Conservation (phyloP, 2,113 vertebrate genomes). For the Stigmatopora argus region DNA sequence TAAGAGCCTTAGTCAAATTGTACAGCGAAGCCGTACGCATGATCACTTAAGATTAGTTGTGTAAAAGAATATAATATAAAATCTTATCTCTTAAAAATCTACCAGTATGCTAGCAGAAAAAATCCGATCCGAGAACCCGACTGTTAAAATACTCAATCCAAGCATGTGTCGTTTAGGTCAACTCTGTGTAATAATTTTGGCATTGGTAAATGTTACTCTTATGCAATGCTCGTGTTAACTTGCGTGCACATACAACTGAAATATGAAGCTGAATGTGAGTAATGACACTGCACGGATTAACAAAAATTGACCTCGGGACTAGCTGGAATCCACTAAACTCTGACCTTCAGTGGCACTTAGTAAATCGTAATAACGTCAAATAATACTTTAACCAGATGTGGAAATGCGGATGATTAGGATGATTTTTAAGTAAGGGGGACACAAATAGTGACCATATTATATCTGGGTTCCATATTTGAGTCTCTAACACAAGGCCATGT, state of each 20-base stretch:
- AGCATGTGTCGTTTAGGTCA: constrained; percentile 5
- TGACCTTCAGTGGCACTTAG: neutral
- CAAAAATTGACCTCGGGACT: constrained; percentile 32
- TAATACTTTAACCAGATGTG: constrained; percentile 9
- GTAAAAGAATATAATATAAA: neutral
- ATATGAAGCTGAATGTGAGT: constrained; percentile 1
- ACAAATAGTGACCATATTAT: neutral
- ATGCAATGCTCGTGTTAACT: constrained; percentile 6
- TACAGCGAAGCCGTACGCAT: neutral
- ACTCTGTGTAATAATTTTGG: constrained; percentile 3
- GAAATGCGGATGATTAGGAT: neutral
- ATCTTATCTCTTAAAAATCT: neutral
- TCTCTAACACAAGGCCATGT: neutral
- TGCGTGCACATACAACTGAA: constrained; percentile 2
- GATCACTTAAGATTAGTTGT: neutral
- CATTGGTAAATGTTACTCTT: constrained; percentile 23
- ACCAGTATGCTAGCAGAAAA: neutral
- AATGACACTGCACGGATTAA: constrained; percentile 29
- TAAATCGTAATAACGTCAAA: constrained; percentile 9
- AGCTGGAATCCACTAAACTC: constrained; percentile 29
- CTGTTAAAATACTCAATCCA: neutral
- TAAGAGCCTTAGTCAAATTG: neutral
- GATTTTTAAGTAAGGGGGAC: neutral
- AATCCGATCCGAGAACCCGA: neutral
- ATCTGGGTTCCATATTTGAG: neutral